Evolutionary conservation across 2,797 vertebrate genomes (phyloP).

Genomic region (Coracias cyanogaster): DNA sequence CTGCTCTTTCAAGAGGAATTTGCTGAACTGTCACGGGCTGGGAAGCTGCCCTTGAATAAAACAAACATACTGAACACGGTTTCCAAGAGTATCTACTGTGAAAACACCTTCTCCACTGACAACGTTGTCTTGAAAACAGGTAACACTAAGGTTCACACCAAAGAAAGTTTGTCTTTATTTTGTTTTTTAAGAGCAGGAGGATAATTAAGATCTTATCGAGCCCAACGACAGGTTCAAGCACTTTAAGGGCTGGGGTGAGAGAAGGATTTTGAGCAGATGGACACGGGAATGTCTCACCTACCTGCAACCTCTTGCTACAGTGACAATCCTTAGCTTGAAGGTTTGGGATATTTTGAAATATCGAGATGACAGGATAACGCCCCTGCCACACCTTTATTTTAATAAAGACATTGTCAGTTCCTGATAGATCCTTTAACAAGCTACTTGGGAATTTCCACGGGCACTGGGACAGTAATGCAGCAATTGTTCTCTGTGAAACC

Average conservation of each 20-base stretch:
- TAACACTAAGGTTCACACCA: background rate
- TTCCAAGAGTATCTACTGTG: too few species aligned
- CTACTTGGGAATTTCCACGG: background rate
- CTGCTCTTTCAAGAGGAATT: too few species aligned
- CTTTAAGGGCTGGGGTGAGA: background rate
- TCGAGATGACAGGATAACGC: rapidly evolving
- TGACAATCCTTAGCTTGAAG: background rate
- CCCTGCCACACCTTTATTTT: background rate
- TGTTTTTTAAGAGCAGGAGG: background rate
- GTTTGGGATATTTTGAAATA: background rate
- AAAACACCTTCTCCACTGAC: background rate
- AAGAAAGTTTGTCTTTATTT: background rate
- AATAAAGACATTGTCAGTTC: background rate
- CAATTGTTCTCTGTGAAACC: background rate
- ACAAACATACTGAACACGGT: too few species aligned
- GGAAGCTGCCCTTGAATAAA: too few species aligned
- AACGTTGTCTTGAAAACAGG: background rate
- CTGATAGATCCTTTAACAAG: background rate
- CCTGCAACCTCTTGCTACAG: background rate
- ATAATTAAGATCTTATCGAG: background rate
- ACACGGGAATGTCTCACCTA: background rate
- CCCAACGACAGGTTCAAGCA: background rate
- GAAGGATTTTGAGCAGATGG: background rate
- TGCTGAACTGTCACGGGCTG: too few species aligned
- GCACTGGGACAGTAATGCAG: background rate